Evolutionary conservation across 2,797 vertebrate species (phyloP).

Genomic region (Microhierax caerulescens): DNA sequence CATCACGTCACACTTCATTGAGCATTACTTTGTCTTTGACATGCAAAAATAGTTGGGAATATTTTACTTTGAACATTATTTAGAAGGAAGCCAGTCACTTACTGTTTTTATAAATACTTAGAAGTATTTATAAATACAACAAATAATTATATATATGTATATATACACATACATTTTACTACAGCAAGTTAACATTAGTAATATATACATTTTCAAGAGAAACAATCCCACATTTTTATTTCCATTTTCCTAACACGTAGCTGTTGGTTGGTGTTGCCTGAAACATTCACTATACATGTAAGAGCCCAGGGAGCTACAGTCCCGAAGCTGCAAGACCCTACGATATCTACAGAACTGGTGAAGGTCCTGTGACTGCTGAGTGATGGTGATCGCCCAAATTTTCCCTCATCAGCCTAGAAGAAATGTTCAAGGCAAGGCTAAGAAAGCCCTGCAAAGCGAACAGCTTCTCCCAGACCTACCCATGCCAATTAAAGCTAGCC

Average conservation of each 20-base stretch:
- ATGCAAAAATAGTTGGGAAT: not conserved
- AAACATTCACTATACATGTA: not conserved
- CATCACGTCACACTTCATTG: constrained; percentile 42
- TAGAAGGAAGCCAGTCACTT: not conserved
- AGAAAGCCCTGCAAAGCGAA: not conserved
- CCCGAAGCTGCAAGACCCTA: not conserved
- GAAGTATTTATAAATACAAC: not conserved
- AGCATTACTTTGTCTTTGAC: not conserved
- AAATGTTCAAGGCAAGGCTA: not conserved
- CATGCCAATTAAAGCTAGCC: not conserved
- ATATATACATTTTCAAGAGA: not conserved
- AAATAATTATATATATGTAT: not conserved
- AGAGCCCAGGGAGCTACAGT: not conserved
- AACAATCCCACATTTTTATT: not conserved
- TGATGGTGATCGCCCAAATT: not conserved
- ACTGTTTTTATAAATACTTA: not conserved
- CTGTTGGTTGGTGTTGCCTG: not conserved
- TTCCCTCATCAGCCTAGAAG: not conserved
- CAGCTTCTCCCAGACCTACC: not conserved
- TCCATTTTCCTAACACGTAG: not conserved
- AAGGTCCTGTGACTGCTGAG: not conserved
- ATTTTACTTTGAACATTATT: not conserved
- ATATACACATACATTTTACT: not conserved
- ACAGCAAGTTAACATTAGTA: not conserved
- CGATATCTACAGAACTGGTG: not conserved